Evolutionary conservation across 2,797 vertebrate species (phyloP).

Genomic region (Hydrophis major): DNA sequence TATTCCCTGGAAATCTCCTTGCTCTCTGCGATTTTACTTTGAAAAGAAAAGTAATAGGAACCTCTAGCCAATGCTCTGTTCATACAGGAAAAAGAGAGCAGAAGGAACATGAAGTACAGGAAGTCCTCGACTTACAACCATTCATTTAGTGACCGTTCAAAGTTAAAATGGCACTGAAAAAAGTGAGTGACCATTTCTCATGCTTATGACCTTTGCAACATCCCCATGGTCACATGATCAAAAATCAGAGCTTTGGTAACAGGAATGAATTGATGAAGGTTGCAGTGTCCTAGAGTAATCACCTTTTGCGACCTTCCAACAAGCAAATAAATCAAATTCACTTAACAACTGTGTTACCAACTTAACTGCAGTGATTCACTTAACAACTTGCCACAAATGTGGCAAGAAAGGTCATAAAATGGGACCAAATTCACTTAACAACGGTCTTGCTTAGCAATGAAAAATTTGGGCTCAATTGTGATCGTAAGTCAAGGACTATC

Average conservation of each 20-base stretch:
- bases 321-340: not conserved
- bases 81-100: not conserved
- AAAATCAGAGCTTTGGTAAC: not conserved
- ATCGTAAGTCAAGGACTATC: not conserved
- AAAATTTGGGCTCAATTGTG: not conserved
- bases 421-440: not conserved
- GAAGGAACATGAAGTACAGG: not conserved
- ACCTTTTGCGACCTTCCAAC: not conserved
- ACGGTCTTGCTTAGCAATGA: not conserved
- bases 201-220: not conserved
- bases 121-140: not conserved
- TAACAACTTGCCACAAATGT: not conserved
- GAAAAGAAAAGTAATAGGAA: not conserved
- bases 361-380: not conserved
- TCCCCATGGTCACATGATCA: not conserved
- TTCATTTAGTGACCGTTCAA: not conserved
- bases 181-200: not conserved
- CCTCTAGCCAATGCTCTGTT: not conserved
- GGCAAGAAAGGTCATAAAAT: not conserved
- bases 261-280: not conserved
- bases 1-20: not conserved
- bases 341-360: not conserved
- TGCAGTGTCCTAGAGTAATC: not conserved
- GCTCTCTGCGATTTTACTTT: not conserved
- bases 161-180: not conserved